Evolutionary conservation across 2,113 vertebrate genomes (phyloP).

Genomic region (Kryptolebias marmoratus): DNA sequence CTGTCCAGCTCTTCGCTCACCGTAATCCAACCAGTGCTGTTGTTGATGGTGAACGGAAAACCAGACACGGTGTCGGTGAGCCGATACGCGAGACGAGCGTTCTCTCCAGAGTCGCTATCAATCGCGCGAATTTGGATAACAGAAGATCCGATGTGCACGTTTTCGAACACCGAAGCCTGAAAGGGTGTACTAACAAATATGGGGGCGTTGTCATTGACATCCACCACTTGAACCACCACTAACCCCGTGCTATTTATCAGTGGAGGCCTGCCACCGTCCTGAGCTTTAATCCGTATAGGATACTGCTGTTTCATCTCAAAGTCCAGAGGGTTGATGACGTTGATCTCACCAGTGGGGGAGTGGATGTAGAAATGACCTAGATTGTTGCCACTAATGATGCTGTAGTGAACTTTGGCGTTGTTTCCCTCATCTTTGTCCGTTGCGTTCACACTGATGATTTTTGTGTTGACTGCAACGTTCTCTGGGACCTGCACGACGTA

Average conservation of each 20-base stretch:
- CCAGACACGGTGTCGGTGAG: conserved; percentile 81
- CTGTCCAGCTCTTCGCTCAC: conserved; percentile 89
- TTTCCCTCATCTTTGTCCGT: conserved; percentile 90
- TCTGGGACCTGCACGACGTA: conserved; percentile 91
- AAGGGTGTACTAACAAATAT: conserved; percentile 98
- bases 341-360: conserved; percentile 88
- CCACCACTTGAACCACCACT: conserved; percentile 92
- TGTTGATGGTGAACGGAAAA: conserved; percentile 94
- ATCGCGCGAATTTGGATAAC: conserved; percentile 96
- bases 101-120: conserved; percentile 92
- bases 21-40: conserved; percentile 96
- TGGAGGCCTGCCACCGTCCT: conserved; percentile 94
- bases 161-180: conserved; percentile 93
- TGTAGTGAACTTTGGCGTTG: conserved; percentile 94
- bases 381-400: conserved; percentile 94
- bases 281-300: conserved; percentile 92
- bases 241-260: conserved; percentile 93
- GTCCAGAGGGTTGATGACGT: conserved; percentile 94
- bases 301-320: conserved; percentile 93
- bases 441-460: conserved; percentile 90
- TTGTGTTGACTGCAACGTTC: conserved; percentile 88
- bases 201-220: conserved; percentile 94
- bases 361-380: conserved; percentile 96
- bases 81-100: conserved; percentile 89
- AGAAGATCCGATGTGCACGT: conserved; percentile 89